Base-by-base conservation (phyloP, 2,888 invertebrate species). In the Sussaba pulchella region DNA sequence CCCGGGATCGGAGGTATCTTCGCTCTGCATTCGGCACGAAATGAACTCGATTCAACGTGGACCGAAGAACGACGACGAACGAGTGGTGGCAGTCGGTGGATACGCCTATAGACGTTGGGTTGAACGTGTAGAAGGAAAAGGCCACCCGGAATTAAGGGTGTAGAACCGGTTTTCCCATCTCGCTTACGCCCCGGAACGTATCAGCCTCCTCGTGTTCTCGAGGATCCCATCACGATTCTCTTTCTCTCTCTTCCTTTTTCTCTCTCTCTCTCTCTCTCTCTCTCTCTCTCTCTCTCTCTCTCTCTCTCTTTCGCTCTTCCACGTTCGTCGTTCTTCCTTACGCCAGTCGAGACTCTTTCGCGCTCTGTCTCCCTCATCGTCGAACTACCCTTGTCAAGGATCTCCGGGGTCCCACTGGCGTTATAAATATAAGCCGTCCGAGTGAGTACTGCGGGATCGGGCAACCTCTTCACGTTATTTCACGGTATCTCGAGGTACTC, bases 31-130 rank as follows among this genome's bases (percentile, higher is more conserved):
- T 80, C 75, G 75, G 54, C 75, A 66, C 66, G 75, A 72, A 80
- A 80, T 76, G 71, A 76, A 76, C 80, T 76, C 71, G 54, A 80
- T 75, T 80, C 75, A 43, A 69, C n/a, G 73, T 50, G 57, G n/a
- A n/a, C n/a, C n/a, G n/a, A n/a, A n/a, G 54, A 6, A 17, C 0
- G 21, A 21, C 21, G 10, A 50, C 10, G 12, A 21, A 50, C n/a
- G 54, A 47, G 21, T 47, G 47, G 47, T 47, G n/a, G 19, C 47
- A 47, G 1, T 19, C 1, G 47, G 19, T 39, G 24, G 41, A 12
- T 63, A 8, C n/a, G 24, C 26, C 8, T 21, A 17, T 45, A 57
- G 31, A 31, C n/a, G 17, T 47, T n/a, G n/a, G 50, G 1, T 0
- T 14, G n/a, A 12, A 41, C 2, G 24, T 50, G 59, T 41, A 31